Conservation (phyloP, 2,113 vertebrate genomes). For the Poicephalus meyeri region DNA sequence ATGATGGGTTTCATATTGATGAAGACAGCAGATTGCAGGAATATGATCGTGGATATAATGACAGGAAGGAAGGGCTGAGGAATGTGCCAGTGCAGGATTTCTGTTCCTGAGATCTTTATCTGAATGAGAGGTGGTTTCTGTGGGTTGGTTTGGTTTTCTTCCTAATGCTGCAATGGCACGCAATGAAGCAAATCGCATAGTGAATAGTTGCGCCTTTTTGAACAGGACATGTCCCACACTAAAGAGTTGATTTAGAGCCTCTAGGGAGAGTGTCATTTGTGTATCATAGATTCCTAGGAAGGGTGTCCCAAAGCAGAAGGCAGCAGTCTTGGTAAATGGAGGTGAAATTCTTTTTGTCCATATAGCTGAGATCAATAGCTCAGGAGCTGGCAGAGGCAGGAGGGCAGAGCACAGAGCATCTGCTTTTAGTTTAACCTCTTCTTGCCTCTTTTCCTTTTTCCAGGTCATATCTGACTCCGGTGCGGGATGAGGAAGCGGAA, state of each 20-base stretch:
- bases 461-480: conserved; percentile 84
- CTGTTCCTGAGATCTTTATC: neutral
- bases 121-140: neutral
- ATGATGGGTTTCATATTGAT: neutral
- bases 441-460: neutral
- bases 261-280: neutral
- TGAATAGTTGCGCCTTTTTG: neutral
- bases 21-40: conserved; percentile 26
- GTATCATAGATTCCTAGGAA: neutral
- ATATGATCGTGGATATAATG: neutral
- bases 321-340: neutral
- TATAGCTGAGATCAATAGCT: neutral
- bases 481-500: conserved; percentile 91
- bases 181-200: neutral
- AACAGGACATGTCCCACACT: neutral
- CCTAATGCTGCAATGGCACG: neutral
- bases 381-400: neutral
- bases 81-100: neutral
- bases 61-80: neutral
- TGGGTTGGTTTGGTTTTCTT: neutral
- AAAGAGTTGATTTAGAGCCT: neutral
- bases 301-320: neutral
- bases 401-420: neutral
- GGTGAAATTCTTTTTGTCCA: neutral
- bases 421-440: neutral